phyloP scores from a whole-genome alignment of 2,888 invertebrate species.

The Phortica magna region DNA sequence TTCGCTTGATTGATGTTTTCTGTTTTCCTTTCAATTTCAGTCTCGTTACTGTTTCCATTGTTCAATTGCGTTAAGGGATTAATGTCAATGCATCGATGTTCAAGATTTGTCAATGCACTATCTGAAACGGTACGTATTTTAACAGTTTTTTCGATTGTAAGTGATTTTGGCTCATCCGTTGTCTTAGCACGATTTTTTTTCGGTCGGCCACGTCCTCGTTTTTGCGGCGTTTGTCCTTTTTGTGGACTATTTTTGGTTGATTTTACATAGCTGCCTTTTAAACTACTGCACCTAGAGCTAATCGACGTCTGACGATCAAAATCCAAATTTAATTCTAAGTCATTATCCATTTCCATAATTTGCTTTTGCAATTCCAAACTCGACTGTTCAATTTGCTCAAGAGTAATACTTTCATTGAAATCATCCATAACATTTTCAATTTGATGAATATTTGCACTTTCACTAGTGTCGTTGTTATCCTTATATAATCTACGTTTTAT shows the following conservation, averaged over 20 bases:
- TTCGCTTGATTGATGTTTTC: too few relatives aligned
- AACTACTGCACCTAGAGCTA: not conserved
- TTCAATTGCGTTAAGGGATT: not conserved
- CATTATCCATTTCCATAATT: slow-evolving; percentile 22
- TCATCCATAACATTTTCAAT: not conserved
- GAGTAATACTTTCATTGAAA: not conserved
- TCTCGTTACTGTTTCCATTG: not conserved
- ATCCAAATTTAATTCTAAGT: slow-evolving; percentile 3
- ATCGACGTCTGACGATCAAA: not conserved
- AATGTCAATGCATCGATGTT: too few relatives aligned
- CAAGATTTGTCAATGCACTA: not conserved
- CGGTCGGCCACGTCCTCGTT: not conserved
- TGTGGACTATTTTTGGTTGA: not conserved
- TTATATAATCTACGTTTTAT: not conserved
- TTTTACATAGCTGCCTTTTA: not conserved
- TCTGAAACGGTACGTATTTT: not conserved
- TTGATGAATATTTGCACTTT: not conserved
- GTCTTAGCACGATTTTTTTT: not conserved
- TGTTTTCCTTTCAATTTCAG: not conserved
- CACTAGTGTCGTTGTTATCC: not conserved
- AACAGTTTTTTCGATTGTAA: not conserved
- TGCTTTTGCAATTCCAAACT: slow-evolving; percentile 28
- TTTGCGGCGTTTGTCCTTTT: not conserved
- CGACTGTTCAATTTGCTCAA: slow-evolving; percentile 15
- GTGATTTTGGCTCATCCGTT: not conserved